These are phyloP conservation scores for Columba livia DNA, from an alignment of 2,113 vertebrate species.

Conservation along the genomic window DNA sequence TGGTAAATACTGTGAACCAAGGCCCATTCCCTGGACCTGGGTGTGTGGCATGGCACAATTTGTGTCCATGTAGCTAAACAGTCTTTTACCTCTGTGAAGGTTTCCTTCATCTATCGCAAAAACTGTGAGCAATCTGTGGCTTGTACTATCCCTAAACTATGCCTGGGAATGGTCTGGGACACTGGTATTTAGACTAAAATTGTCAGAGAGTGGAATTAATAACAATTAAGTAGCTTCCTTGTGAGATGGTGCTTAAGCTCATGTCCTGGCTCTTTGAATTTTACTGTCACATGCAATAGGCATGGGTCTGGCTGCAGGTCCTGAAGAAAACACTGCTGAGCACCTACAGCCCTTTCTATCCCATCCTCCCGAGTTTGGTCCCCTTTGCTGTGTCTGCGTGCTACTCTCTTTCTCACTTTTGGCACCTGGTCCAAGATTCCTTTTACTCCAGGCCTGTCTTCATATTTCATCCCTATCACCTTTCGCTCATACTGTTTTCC, in stretches of 20 bases:
- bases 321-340: background rate
- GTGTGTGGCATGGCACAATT: background rate
- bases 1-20: conserved; percentile 21
- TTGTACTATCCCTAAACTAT: background rate
- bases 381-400: background rate
- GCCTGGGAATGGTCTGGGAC: background rate
- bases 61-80: background rate
- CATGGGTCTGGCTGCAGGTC: accelerated
- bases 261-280: background rate
- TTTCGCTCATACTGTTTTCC: background rate
- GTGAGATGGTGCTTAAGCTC: background rate
- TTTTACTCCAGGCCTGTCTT: background rate
- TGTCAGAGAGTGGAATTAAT: background rate
- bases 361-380: background rate
- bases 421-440: background rate
- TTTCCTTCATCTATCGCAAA: background rate
- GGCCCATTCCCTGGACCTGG: background rate
- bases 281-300: background rate
- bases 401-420: background rate
- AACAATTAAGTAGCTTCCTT: background rate
- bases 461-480: background rate
- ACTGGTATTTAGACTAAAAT: background rate
- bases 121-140: background rate
- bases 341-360: background rate
- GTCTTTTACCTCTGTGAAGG: background rate